Conservation (phyloP, 2,888 invertebrate species). For the Dysmachus trigonus region DNA sequence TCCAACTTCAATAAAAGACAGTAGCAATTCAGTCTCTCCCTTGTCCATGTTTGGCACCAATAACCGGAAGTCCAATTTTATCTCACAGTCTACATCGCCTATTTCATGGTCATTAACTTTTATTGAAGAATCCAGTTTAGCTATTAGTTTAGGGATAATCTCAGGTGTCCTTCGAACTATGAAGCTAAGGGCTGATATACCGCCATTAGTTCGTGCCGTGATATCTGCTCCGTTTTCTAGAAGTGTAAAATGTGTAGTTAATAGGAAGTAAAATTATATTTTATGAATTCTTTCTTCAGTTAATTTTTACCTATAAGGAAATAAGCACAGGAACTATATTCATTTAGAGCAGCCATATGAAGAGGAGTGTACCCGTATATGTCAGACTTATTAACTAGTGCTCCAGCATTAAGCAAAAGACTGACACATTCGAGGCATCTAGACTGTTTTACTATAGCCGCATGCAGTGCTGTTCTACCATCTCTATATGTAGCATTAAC, state of each 20-base stretch:
- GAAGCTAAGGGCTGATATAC: slow-evolving; percentile 81
- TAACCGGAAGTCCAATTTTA: slow-evolving; percentile 73
- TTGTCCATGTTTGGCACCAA: slow-evolving; percentile 70
- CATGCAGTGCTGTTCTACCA: slow-evolving; percentile 81
- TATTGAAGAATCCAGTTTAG: slow-evolving; percentile 79
- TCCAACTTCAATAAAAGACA: slow-evolving; percentile 81
- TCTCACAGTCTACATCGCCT: slow-evolving; percentile 86
- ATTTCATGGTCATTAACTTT: slow-evolving; percentile 84
- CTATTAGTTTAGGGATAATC: slow-evolving; percentile 75
- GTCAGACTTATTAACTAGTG: slow-evolving; percentile 79
- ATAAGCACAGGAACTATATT: slow-evolving; percentile 79
- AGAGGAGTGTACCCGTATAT: slow-evolving; percentile 85
- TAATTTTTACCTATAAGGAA: slow-evolving; percentile 68
- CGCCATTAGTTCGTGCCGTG: slow-evolving; percentile 81
- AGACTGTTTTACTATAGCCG: slow-evolving; percentile 81
- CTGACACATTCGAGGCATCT: slow-evolving; percentile 73
- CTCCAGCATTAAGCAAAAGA: slow-evolving; percentile 72
- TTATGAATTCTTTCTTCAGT: neutral
- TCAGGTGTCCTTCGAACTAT: slow-evolving; percentile 87
- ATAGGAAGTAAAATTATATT: too few relatives aligned
- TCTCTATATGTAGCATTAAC: slow-evolving; percentile 76
- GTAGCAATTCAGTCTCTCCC: slow-evolving; percentile 75
- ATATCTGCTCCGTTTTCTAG: slow-evolving; percentile 82
- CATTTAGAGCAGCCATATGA: slow-evolving; percentile 84
- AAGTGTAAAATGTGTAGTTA: neutral